phyloP scores from a whole-genome alignment of 53 echinoderm and acorn worm species.

The Actinopyga echinites region DNA sequence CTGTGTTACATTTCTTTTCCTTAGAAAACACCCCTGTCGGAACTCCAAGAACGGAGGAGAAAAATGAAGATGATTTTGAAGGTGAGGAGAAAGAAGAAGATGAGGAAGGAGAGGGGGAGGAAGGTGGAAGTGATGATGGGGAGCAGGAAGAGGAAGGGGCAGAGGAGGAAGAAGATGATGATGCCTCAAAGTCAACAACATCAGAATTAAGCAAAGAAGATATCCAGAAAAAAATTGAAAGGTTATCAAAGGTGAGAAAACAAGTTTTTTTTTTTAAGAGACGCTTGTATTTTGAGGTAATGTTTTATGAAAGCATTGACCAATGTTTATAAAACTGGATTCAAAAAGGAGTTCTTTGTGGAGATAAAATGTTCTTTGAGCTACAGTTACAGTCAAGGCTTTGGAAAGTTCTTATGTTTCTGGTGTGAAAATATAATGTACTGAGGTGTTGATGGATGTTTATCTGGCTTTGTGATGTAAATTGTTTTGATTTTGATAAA shows the following conservation, averaged over 20 bases:
- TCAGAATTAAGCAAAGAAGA: constrained; percentile 65
- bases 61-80: constrained; percentile 58
- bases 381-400: no score
- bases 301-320: no score
- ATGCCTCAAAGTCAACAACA: constrained; percentile 9
- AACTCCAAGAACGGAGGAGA: constrained; percentile 53
- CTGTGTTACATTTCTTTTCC: neutral
- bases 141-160: constrained; percentile 49
- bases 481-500: no score
- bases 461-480: no score
- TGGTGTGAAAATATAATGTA: no score
- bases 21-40: constrained; percentile 51
- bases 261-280: neutral
- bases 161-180: constrained; percentile 50
- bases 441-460: no score
- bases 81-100: constrained; percentile 84
- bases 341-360: no score
- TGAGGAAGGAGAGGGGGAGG: constrained; percentile 56
- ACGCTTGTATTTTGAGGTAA: neutral
- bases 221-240: constrained; percentile 93
- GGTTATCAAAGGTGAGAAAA: constrained; percentile 71
- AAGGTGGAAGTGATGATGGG: constrained; percentile 32
- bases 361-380: no score
- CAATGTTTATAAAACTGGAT: no score
- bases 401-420: no score